phyloP scores from a whole-genome alignment of 2,797 vertebrate species.

The Ispidina lecontei region DNA sequence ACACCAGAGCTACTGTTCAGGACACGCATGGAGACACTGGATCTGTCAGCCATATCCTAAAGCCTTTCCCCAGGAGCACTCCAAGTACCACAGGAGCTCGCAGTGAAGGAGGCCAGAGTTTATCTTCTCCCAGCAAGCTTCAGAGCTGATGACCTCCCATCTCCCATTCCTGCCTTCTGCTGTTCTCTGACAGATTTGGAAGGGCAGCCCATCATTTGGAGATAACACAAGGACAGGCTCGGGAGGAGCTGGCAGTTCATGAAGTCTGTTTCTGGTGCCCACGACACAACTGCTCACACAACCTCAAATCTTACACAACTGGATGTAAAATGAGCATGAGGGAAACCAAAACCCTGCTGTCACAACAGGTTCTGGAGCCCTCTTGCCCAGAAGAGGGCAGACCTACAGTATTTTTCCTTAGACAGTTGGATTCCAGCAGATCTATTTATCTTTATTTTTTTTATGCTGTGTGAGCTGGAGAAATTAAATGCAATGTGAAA shows the following conservation, averaged over 20 bases:
- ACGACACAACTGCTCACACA: neutral
- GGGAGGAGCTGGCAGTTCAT: neutral
- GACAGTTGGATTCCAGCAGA: neutral
- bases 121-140: neutral
- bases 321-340: neutral
- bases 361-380: slow-evolving; percentile 59
- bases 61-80: neutral
- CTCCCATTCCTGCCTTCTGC: neutral
- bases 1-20: neutral
- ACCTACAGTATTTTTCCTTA: slow-evolving; percentile 81
- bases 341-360: slow-evolving; percentile 5
- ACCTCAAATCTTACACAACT: neutral
- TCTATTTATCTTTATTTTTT: slow-evolving; percentile 11
- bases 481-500: neutral
- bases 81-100: neutral
- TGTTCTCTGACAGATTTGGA: neutral
- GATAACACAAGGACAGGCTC: neutral
- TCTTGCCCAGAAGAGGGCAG: slow-evolving; percentile 89
- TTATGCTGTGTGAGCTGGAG: neutral
- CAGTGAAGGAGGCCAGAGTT: neutral
- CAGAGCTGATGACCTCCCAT: neutral
- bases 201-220: neutral
- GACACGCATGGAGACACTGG: neutral
- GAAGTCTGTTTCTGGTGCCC: neutral
- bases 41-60: neutral